A percentile compares a stretch with the other conserved stretches of the same genome.
Conservation (phyloP, 2,113 vertebrate genomes). For the Etheostoma spectabile region DNA sequence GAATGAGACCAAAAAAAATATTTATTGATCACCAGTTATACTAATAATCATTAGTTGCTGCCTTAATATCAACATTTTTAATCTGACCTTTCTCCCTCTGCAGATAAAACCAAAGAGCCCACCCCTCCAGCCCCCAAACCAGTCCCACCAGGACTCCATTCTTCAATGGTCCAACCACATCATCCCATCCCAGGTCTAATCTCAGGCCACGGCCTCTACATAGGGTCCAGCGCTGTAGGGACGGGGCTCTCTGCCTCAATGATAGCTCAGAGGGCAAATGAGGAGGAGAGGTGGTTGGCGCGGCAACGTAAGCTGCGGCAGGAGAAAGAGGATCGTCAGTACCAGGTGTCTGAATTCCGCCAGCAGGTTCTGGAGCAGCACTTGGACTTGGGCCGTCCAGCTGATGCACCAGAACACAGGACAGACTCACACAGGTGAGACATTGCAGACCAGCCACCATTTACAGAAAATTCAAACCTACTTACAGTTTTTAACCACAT, state of each 20-base stretch:
- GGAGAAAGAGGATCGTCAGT: conserved; percentile 98
- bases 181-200: conserved; percentile 91
- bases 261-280: conserved; percentile 92
- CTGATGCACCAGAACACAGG: conserved; percentile 86
- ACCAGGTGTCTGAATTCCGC: conserved; percentile 97
- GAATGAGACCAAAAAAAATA: background rate
- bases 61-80: background rate
- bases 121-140: conserved; percentile 89
- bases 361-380: conserved; percentile 98
- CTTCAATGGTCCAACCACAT: conserved; percentile 82
- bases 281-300: conserved; percentile 97
- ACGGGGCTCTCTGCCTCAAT: conserved; percentile 85
- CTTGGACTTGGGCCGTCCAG: conserved; percentile 90
- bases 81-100: background rate
- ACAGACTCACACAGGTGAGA: conserved; percentile 90
- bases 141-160: conserved; percentile 89
- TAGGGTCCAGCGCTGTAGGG: conserved; percentile 83
- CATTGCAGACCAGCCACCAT: background rate
- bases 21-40: background rate
- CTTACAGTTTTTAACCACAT: background rate
- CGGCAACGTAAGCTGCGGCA: conserved; percentile 95
- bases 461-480: conserved; percentile 1
- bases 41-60: background rate
- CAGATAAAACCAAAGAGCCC: conserved; percentile 96
- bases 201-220: conserved; percentile 89